phyloP scores from a whole-genome alignment of 2,113 vertebrate genomes.

The Myrmecobius fasciatus region DNA sequence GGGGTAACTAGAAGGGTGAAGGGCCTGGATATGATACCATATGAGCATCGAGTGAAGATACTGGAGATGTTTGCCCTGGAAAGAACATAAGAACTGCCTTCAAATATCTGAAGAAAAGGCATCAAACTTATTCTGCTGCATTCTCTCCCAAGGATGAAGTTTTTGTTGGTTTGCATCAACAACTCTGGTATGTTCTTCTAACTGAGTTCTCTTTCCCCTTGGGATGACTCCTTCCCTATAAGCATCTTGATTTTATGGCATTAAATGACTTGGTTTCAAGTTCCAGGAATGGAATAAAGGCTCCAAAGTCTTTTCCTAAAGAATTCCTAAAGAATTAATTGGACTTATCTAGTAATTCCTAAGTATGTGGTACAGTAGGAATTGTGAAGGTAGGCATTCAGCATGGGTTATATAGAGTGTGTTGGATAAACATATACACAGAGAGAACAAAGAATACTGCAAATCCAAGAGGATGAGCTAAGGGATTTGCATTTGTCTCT shows the following conservation, averaged over 20 bases:
- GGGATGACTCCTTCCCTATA: neutral
- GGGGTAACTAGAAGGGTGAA: neutral
- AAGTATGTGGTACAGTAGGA: neutral
- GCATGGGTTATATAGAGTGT: neutral
- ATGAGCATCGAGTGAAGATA: neutral
- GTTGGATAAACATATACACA: neutral
- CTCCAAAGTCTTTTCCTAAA: neutral
- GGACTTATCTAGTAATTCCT: neutral
- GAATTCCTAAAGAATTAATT: slow-evolving; percentile 22
- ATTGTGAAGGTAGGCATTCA: slow-evolving; percentile 1
- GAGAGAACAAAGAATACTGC: neutral
- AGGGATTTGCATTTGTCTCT: slow-evolving; percentile 12
- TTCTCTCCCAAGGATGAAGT: neutral
- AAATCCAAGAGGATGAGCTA: neutral
- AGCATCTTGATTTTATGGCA: neutral
- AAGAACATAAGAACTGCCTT: neutral
- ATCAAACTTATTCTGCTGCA: neutral
- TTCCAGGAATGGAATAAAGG: neutral
- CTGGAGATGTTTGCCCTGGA: neutral
- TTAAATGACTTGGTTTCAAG: slow-evolving; percentile 20
- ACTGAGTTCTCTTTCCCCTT: neutral
- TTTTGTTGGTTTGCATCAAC: neutral
- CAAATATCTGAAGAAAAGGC: neutral
- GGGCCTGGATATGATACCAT: neutral
- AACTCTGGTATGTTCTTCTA: neutral